Evolutionary conservation across 1,140 invertebrate species (phyloP).

Genomic region (Procambarus clarkii): DNA sequence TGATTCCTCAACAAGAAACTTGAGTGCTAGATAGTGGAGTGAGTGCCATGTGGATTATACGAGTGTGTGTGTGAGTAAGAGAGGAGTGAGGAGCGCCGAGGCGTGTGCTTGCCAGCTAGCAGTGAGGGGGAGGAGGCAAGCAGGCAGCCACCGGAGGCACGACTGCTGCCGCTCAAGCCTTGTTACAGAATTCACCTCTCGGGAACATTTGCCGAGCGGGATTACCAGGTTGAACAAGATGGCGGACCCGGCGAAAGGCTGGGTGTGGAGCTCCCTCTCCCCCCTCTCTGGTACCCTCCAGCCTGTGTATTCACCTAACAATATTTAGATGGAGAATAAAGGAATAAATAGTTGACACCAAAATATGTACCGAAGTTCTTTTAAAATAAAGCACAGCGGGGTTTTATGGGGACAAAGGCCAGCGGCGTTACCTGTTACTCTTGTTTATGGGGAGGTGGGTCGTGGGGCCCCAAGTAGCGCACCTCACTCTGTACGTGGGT

Average conservation of each 20-base stretch:
- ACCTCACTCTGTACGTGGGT: too few relatives aligned
- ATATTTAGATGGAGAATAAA: too few relatives aligned
- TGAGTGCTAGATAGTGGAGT: too few relatives aligned
- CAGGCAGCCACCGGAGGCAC: not conserved
- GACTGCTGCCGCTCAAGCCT: not conserved
- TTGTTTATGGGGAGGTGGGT: not conserved
- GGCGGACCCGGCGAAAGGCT: not conserved
- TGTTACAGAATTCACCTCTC: not conserved
- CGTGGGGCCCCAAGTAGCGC: too few relatives aligned
- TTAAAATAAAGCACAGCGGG: too few relatives aligned
- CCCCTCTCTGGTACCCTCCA: not conserved
- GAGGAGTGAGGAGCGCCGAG: not conserved
- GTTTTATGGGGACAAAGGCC: not conserved
- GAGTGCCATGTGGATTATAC: too few relatives aligned
- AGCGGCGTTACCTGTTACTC: not conserved
- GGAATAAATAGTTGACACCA: too few relatives aligned
- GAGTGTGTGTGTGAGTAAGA: not conserved
- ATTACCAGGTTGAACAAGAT: slow-evolving; percentile 38
- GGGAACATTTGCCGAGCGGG: slow-evolving; percentile 22
- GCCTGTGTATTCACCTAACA: too few relatives aligned
- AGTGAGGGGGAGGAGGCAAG: not conserved
- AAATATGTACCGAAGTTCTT: too few relatives aligned
- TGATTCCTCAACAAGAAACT: too few relatives aligned
- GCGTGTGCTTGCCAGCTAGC: not conserved
- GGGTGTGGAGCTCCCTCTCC: not conserved